A percentile compares a stretch with the other conserved stretches of the same genome.
These are phyloP conservation scores for Dolichomitus sp. DNA, from an alignment of 2,888 invertebrate genomes.

Conservation along the genomic window DNA sequence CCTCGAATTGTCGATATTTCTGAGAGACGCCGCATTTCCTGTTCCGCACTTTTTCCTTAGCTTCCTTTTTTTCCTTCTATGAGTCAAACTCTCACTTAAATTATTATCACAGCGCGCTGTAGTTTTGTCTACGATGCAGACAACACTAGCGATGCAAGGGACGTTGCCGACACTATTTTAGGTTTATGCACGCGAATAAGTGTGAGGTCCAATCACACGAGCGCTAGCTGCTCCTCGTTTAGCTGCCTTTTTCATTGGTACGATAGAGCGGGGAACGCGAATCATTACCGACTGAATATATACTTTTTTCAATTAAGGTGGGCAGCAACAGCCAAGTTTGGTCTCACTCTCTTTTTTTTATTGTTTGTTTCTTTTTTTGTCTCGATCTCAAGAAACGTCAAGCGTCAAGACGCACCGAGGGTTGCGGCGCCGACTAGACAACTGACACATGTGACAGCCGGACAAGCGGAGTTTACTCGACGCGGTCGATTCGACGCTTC, in stretches of 20 bases:
- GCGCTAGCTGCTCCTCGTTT: neutral
- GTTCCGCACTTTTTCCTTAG: too few relatives aligned
- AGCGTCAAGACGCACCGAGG: slow-evolving; percentile 36
- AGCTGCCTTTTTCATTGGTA: slow-evolving; percentile 3
- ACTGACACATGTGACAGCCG: slow-evolving; percentile 79
- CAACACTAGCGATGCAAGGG: neutral
- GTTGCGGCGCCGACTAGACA: slow-evolving; percentile 71
- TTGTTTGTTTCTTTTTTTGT: neutral
- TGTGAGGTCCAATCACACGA: neutral
- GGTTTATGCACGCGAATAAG: neutral
- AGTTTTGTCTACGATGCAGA: neutral
- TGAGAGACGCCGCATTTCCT: neutral
- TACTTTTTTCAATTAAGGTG: neutral
- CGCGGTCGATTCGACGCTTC: slow-evolving; percentile 61
- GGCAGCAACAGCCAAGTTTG: neutral
- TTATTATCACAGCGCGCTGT: slow-evolving; percentile 2
- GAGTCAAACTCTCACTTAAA: neutral
- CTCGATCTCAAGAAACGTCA: neutral
- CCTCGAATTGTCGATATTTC: neutral
- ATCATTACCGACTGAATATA: neutral
- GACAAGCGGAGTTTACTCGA: slow-evolving; percentile 61
- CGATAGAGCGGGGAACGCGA: slow-evolving; percentile 4
- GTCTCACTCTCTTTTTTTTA: neutral
- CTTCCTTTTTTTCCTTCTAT: neutral
- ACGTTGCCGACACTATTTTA: too few relatives aligned